Conservation (phyloP, 2,888 invertebrate genomes). For the Chrysopilus asiliformis region DNA sequence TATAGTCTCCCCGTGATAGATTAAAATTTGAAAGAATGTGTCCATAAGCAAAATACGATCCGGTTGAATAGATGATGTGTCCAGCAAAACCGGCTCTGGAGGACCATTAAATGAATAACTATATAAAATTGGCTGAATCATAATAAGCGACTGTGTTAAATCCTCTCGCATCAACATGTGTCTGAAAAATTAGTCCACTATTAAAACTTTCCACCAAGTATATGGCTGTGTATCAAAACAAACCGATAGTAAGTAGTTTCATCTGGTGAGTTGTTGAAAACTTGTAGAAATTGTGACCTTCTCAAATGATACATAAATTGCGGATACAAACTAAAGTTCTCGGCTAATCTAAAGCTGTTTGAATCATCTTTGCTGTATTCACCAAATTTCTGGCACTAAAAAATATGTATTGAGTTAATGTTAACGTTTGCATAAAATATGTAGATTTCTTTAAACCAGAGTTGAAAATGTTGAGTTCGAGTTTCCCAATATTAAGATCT, state of each 20-base stretch:
- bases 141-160: constrained; percentile 91
- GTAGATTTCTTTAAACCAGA: no score
- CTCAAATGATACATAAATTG: constrained; percentile 99
- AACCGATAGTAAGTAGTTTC: constrained; percentile 97
- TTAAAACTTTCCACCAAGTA: constrained; percentile 4
- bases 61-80: constrained; percentile 93
- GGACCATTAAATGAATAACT: constrained; percentile 97
- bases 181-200: constrained; percentile 35
- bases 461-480: no score
- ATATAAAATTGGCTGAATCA: constrained; percentile 99
- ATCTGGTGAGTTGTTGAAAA: constrained; percentile 99
- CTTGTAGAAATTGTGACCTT: constrained; percentile 96
- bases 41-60: constrained; percentile 98
- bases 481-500: no score
- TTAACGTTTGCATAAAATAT: no score
- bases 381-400: constrained; percentile 97
- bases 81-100: constrained; percentile 92
- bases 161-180: constrained; percentile 97
- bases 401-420: no score
- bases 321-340: constrained; percentile 96
- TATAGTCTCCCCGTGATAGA: constrained; percentile 98
- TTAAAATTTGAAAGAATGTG: constrained; percentile 99
- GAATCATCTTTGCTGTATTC: constrained; percentile 97
- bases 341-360: constrained; percentile 86
- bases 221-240: not conserved